Evolutionary conservation across 2,797 vertebrate species (phyloP).

Genomic region (Molossus alvarezi): DNA sequence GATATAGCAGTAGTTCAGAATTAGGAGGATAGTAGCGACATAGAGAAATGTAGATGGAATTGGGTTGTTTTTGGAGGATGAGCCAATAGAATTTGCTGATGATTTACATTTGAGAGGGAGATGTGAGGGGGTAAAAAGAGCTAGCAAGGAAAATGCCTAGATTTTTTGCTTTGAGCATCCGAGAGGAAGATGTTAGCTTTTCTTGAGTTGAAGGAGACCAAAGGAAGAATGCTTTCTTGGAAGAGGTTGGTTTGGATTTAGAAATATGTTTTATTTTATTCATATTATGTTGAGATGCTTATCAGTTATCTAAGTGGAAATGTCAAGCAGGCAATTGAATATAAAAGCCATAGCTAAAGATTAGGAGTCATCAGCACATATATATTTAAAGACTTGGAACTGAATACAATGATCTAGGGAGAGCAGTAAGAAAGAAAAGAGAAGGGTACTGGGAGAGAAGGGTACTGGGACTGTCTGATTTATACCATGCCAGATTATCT

Average conservation of each 20-base stretch:
- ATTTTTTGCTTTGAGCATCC: not conserved
- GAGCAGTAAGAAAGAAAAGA: not conserved
- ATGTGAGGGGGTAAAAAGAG: not conserved
- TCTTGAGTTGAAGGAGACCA: not conserved
- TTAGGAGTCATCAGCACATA: not conserved
- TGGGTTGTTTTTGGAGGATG: not conserved
- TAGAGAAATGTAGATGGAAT: not conserved
- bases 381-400: not conserved
- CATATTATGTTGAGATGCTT: not conserved
- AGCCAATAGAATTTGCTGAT: not conserved
- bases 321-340: not conserved
- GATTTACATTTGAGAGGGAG: not conserved
- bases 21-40: not conserved
- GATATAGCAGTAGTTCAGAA: not conserved
- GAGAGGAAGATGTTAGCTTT: not conserved
- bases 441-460: not conserved
- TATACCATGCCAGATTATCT: not conserved
- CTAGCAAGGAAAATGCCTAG: not conserved
- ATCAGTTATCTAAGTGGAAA: not conserved
- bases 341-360: not conserved
- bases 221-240: not conserved
- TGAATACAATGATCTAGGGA: not conserved
- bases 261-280: constrained; percentile 3
- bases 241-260: not conserved
- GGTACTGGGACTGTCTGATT: not conserved